Evolutionary conservation across 2,113 vertebrate genomes (phyloP).

Genomic region (Camelus dromedarius): DNA sequence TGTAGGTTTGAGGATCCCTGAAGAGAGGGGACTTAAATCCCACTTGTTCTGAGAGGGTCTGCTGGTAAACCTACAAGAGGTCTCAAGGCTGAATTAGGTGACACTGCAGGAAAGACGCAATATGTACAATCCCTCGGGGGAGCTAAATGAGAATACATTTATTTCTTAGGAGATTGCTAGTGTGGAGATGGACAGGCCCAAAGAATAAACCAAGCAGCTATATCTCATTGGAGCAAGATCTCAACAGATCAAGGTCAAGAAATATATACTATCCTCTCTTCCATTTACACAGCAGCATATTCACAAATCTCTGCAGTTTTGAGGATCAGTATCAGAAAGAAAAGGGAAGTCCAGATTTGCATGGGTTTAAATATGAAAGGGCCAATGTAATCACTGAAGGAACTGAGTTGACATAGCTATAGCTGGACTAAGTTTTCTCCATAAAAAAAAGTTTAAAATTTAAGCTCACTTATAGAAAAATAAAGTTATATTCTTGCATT

Average conservation of each 20-base stretch:
- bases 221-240: not conserved
- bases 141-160: not conserved
- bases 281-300: not conserved
- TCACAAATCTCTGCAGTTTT: not conserved
- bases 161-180: not conserved
- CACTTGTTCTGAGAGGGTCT: not conserved
- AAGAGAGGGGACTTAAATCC: not conserved
- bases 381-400: not conserved
- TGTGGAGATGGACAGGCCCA: not conserved
- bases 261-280: not conserved
- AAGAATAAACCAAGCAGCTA: not conserved
- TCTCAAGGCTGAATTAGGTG: not conserved
- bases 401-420: not conserved
- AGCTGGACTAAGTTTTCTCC: not conserved
- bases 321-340: not conserved
- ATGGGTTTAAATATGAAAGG: not conserved
- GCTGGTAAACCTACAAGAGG: not conserved
- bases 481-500: not conserved
- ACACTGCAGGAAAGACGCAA: not conserved
- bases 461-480: slow-evolving; percentile 9
- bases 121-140: rapidly evolving
- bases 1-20: not conserved
- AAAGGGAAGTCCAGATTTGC: not conserved
- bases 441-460: not conserved
- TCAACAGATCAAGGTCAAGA: not conserved